phyloP scores from a whole-genome alignment of 2,888 invertebrate species.

The Byasa hedistus region DNA sequence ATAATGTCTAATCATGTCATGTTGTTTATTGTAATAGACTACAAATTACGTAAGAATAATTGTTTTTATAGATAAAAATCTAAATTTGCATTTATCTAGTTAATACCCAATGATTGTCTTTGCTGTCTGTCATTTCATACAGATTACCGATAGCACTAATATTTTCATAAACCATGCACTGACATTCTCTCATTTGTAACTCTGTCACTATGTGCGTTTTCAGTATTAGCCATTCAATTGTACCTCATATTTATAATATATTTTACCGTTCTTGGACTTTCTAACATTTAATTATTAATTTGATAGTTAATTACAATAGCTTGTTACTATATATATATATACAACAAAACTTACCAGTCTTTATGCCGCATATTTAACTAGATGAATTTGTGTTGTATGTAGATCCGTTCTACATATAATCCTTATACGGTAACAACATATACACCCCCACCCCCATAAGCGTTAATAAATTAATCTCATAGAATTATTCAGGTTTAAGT shows the following conservation, averaged over 20 bases:
- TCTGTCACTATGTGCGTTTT: slow-evolving; percentile 11
- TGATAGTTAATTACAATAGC: slow-evolving; percentile 5
- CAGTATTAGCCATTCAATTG: background rate
- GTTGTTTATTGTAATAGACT: background rate
- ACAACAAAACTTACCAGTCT: slow-evolving; percentile 29
- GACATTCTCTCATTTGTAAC: background rate
- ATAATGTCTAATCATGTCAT: slow-evolving; percentile 23
- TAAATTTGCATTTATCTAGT: no score
- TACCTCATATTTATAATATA: background rate
- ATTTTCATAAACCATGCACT: no score
- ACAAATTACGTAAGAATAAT: no score
- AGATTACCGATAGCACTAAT: no score
- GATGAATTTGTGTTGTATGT: slow-evolving; percentile 4
- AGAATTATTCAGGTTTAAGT: no score
- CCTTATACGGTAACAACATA: background rate
- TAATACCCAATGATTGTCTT: no score
- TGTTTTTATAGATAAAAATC: no score
- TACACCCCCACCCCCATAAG: background rate
- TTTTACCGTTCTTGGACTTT: slow-evolving; percentile 8
- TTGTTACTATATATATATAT: slow-evolving; percentile 6
- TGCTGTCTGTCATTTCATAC: no score
- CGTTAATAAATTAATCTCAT: slow-evolving; percentile 13
- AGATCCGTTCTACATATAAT: slow-evolving; percentile 8
- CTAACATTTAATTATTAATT: slow-evolving; percentile 6
- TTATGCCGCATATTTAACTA: slow-evolving; percentile 18